Base-by-base conservation (phyloP, 2,113 vertebrate genomes). In the Gorsachius goisagi region DNA sequence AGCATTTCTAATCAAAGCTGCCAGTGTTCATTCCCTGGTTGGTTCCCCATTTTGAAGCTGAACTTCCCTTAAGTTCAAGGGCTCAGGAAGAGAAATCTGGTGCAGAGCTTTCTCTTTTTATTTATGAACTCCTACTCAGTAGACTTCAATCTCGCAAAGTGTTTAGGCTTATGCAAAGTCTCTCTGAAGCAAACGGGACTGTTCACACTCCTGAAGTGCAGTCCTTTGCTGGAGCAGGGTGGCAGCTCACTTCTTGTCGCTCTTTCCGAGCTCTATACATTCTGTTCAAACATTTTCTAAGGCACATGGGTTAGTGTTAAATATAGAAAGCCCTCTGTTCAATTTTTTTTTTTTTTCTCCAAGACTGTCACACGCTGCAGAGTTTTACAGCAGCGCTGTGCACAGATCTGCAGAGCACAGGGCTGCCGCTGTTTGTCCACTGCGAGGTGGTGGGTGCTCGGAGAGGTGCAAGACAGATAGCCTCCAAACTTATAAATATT, bases 1-100 rank as follows among this genome's bases (percentile, higher is more conserved):
- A 85, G 85, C 66, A 79, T 62, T 94, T 83, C 74, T 76, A 82
- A 96, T 95, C 93, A 96, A 95, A 97, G 91, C 71, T 73, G 75
- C 45, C 77, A 76, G 28, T 44, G 21, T 16, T 91, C 66, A 0
- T 82, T 87, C 69, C 73, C 95, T 72, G 62, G 79, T 73, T 79
- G 85, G 81, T 41, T 92, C 67, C 58, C 19, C 4, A 2, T 91
- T 92, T 92, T 89, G 87, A 96, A 96, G 84, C 62, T n/a, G 84
- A 89, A 88, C 77, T 94, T 82, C 84, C 55, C 23, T 50, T 44
- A 66, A 79, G 62, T 95, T 96, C 92, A 93, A 91, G 87, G 71
- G 74, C 78, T 95, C 67, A 9, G 28, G 88, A 92, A 81, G 15
- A 68, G 58, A 85, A 89, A 90, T 85, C 72, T 73, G 33, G 49